Conservation (phyloP, 2,797 vertebrate genomes). For the Chaunax sp. region DNA sequence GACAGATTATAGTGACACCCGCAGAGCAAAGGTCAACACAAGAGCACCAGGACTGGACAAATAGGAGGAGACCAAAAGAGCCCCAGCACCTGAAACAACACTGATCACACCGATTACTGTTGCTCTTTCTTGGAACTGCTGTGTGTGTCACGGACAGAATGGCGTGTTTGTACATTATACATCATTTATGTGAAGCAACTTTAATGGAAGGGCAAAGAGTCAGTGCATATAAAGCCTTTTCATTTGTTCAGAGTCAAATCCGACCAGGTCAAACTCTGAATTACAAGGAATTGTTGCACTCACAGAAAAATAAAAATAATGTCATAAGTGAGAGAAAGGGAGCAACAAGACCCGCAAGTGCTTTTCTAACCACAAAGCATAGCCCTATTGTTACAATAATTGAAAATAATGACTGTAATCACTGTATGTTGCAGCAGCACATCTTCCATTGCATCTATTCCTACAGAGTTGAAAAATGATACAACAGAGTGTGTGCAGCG, state of each 20-base stretch:
- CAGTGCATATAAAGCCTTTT: not conserved
- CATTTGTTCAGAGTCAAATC: constrained; percentile 22
- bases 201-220: constrained; percentile 32
- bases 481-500: constrained; percentile 14
- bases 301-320: constrained; percentile 13
- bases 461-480: constrained; percentile 36
- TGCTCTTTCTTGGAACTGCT: constrained; percentile 71
- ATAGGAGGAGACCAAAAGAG: constrained; percentile 69
- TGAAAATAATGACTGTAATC: constrained; percentile 65
- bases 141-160: constrained; percentile 38
- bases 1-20: constrained; percentile 47
- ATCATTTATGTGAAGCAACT: not conserved
- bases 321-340: constrained; percentile 23
- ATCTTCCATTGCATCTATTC: constrained; percentile 39
- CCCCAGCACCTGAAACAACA: constrained; percentile 80
- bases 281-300: constrained; percentile 17
- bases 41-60: constrained; percentile 51
- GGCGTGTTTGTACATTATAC: constrained; percentile 23
- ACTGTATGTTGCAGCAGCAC: constrained; percentile 19
- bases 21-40: constrained; percentile 46
- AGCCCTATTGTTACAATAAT: constrained; percentile 59
- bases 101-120: constrained; percentile 68
- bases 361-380: constrained; percentile 38
- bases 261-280: constrained; percentile 24
- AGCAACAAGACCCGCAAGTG: constrained; percentile 42